These are phyloP conservation scores for Tanypteryx hageni DNA, from an alignment of 2,888 invertebrate species.

Conservation along the genomic window DNA sequence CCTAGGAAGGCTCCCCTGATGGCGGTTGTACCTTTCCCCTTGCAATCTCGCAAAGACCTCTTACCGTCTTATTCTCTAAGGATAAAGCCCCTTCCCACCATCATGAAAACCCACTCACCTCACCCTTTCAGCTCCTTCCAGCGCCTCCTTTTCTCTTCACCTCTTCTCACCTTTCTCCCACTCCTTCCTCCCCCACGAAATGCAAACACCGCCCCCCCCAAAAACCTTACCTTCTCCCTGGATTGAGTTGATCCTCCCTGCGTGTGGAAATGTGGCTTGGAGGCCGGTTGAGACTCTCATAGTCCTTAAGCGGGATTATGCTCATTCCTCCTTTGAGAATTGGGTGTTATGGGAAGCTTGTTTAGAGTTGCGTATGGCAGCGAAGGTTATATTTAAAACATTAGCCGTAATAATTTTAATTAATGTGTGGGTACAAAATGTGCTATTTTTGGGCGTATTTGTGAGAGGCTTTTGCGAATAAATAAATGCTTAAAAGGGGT, in stretches of 20 bases:
- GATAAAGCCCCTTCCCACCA: neutral
- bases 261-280: slow-evolving; percentile 20
- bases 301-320: neutral
- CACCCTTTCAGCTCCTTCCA: no score
- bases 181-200: neutral
- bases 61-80: neutral
- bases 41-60: neutral
- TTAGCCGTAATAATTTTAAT: no score
- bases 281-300: neutral
- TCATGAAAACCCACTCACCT: no score
- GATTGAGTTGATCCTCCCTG: neutral
- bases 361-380: neutral
- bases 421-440: no score
- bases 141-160: neutral
- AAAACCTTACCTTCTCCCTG: no score
- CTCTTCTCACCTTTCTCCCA: neutral
- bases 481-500: no score
- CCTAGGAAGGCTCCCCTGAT: neutral
- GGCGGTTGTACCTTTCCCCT: neutral
- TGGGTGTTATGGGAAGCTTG: neutral
- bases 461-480: no score
- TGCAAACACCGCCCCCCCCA: neutral
- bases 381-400: neutral
- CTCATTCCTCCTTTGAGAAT: neutral
- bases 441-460: no score